A percentile compares a stretch with the other conserved stretches of the same genome.
phyloP scores from a whole-genome alignment of 92 coral and sea anemone genomes.

The Parazoanthus atlanticus region DNA sequence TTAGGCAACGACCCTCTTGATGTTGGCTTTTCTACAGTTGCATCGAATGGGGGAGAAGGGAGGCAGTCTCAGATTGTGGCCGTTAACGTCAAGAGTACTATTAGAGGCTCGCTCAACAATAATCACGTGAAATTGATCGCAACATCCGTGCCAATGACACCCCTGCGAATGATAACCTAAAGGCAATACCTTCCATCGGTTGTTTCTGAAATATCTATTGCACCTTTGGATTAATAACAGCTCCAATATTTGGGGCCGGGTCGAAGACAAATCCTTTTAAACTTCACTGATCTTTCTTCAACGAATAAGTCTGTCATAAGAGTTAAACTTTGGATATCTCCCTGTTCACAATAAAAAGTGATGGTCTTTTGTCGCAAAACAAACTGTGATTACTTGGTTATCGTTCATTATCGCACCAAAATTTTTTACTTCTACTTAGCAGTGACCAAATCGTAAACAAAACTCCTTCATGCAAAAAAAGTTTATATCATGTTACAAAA shows the following conservation, averaged over 20 bases:
- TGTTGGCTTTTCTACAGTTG: too few relatives aligned
- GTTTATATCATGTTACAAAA: too few relatives aligned
- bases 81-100: too few relatives aligned
- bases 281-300: neutral
- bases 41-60: too few relatives aligned
- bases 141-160: neutral
- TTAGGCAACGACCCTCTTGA: too few relatives aligned
- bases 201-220: neutral
- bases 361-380: neutral
- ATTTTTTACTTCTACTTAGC: neutral
- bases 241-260: neutral
- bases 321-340: neutral
- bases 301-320: neutral
- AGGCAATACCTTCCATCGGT: neutral
- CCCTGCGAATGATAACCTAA: neutral
- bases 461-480: neutral
- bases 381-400: neutral
- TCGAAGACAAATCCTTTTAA: too few relatives aligned
- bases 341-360: neutral
- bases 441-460: neutral
- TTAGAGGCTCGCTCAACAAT: neutral
- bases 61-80: too few relatives aligned
- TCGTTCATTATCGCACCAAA: neutral
- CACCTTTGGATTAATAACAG: neutral
- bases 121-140: too few relatives aligned